A percentile compares a stretch with the other conserved stretches of the same genome.
Conservation (phyloP, 2,113 vertebrate genomes). For the Strigops habroptila region DNA sequence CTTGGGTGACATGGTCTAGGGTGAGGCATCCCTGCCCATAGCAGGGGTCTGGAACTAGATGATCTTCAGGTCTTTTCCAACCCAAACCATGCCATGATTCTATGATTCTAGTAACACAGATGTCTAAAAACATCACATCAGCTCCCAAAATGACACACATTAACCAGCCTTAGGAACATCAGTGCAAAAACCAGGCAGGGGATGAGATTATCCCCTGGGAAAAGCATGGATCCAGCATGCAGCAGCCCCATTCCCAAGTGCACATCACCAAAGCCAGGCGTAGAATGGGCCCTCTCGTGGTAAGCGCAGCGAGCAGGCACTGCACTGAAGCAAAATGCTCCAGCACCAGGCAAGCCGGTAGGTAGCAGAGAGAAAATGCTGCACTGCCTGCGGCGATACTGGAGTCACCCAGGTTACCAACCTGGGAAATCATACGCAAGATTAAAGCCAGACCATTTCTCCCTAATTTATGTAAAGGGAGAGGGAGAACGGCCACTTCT, state of each 20-base stretch:
- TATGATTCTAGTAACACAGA: too few relatives aligned
- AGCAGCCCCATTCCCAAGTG: not conserved
- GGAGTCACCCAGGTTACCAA: not conserved
- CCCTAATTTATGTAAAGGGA: not conserved
- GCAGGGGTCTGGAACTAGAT: not conserved
- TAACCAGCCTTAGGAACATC: not conserved
- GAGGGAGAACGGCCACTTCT: not conserved
- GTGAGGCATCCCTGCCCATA: not conserved
- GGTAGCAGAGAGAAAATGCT: not conserved
- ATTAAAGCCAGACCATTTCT: not conserved
- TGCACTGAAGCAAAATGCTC: not conserved
- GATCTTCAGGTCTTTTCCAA: not conserved
- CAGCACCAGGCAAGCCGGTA: not conserved
- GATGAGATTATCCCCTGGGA: too few relatives aligned
- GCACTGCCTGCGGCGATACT: not conserved
- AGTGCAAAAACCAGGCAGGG: accelerated
- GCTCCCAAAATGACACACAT: too few relatives aligned
- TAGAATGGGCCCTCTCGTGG: not conserved
- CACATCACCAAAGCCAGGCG: accelerated
- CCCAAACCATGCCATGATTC: too few relatives aligned
- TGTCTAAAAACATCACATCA: too few relatives aligned
- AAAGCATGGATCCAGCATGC: not conserved
- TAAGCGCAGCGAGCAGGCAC: not conserved
- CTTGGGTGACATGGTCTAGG: too few relatives aligned
- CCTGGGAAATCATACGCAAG: not conserved